Percentiles rank a stretch among this genome's conserved stretches.
phyloP scores from a whole-genome alignment of 2,797 vertebrate species.

The Rhinophrynus dorsalis region DNA sequence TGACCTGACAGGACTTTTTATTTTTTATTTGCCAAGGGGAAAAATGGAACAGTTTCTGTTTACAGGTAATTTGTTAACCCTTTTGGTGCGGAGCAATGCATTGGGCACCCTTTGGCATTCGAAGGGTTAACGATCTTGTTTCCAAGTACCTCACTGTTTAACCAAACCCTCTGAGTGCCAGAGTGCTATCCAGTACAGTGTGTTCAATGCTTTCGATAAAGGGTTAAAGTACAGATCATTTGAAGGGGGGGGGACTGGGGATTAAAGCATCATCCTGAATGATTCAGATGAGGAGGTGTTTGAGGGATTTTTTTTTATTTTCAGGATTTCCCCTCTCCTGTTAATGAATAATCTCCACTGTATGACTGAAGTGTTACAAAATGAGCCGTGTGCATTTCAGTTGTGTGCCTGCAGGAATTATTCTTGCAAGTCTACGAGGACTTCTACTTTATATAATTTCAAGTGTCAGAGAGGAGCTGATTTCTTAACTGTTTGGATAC shows the following conservation, averaged over 20 bases:
- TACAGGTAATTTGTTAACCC: no score
- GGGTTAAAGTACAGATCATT: constrained; percentile 34
- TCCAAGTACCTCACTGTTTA: constrained; percentile 23
- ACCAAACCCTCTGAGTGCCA: no score
- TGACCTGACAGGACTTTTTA: constrained; percentile 18
- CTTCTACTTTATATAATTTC: no score
- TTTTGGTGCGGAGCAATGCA: no score
- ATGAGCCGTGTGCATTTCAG: no score
- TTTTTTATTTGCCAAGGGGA: constrained; percentile 7
- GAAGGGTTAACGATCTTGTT: constrained; percentile 2
- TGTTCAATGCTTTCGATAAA: no score
- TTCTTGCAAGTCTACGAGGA: no score
- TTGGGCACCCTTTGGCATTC: no score
- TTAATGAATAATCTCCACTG: not conserved
- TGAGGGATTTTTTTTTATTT: not conserved
- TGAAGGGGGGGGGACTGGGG: not conserved
- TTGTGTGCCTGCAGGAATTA: no score
- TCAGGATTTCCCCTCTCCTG: not conserved
- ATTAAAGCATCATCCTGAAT: constrained; percentile 4
- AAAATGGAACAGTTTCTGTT: constrained; percentile 39
- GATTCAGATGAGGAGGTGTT: constrained; percentile 11
- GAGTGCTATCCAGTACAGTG: no score
- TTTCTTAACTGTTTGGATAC: no score
- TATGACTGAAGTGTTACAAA: not conserved
- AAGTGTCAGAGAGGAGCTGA: no score